Percentiles rank a stretch among this genome's conserved stretches.
Conservation (phyloP, 2,797 vertebrate species). For the Muscicapa comitata region DNA sequence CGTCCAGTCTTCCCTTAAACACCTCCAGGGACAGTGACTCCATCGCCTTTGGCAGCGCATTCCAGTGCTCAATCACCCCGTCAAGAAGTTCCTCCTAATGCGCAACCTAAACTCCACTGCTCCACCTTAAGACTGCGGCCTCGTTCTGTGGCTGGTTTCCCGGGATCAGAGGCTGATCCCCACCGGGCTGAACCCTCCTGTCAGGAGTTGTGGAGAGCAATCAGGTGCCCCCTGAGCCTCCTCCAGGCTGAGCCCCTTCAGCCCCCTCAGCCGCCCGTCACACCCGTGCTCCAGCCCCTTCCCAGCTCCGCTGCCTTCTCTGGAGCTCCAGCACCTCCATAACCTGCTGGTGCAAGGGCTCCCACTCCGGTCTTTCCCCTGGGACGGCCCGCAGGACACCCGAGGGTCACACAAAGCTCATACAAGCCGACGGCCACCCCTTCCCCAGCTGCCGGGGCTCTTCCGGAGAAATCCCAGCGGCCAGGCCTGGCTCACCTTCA, state of each 20-base stretch:
- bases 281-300: not conserved
- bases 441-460: not conserved
- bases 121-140: no score
- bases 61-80: not conserved
- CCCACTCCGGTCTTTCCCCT: not conserved
- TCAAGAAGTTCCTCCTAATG: not conserved
- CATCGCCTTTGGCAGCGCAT: not conserved
- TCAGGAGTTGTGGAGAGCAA: not conserved
- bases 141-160: not conserved
- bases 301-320: not conserved
- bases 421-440: accelerated
- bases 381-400: not conserved
- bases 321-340: not conserved
- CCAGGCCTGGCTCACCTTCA: not conserved
- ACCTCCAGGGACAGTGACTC: no score
- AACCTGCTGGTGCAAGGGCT: not conserved
- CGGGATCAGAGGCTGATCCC: not conserved
- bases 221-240: not conserved
- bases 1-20: not conserved
- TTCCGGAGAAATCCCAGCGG: not conserved
- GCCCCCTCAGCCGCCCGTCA: not conserved
- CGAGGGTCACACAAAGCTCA: not conserved
- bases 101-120: not conserved
- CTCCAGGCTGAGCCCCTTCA: not conserved
- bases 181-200: not conserved